Conservation (phyloP, 2,113 vertebrate species). For the Puma concolor region DNA sequence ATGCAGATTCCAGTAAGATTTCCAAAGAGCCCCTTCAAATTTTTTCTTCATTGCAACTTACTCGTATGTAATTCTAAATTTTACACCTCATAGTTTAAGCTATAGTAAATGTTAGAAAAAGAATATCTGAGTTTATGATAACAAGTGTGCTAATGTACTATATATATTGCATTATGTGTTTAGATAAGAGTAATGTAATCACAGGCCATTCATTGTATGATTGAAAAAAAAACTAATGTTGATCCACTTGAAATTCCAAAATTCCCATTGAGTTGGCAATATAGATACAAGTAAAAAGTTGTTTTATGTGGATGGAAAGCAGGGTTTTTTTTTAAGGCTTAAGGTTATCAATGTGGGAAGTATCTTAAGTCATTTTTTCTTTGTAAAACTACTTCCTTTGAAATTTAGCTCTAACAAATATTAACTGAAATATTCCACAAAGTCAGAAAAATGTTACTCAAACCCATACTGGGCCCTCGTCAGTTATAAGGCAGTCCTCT, state of each 20-base stretch:
- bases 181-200: neutral
- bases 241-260: neutral
- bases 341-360: neutral
- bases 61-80: neutral
- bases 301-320: neutral
- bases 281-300: neutral
- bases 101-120: neutral
- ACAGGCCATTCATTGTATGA: neutral
- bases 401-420: slow-evolving; percentile 23
- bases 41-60: neutral
- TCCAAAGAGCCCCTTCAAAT: neutral
- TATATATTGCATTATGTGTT: neutral
- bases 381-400: neutral
- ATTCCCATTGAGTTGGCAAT: neutral
- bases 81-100: neutral
- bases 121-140: neutral
- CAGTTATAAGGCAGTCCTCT: neutral
- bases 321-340: neutral
- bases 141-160: neutral
- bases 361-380: slow-evolving; percentile 3
- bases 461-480: neutral
- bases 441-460: neutral
- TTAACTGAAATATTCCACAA: neutral
- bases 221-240: neutral
- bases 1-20: neutral